Conservation (phyloP, 2,888 invertebrate genomes). For the Oscheius sp. region DNA sequence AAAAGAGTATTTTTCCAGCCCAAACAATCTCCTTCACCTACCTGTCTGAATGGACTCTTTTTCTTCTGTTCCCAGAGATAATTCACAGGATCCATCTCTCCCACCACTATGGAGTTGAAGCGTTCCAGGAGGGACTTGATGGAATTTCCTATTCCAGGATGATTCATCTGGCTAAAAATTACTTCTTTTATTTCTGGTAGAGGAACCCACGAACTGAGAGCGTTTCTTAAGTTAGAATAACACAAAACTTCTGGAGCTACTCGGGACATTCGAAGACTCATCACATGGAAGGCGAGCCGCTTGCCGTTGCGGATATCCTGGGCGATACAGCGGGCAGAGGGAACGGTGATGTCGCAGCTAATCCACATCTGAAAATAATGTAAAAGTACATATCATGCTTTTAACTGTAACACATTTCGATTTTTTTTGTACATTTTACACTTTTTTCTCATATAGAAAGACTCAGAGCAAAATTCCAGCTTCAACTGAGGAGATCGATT, state of each 20-base stretch:
- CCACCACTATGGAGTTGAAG: not conserved
- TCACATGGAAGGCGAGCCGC: conserved; percentile 5
- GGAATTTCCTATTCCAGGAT: not conserved
- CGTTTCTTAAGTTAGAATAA: not conserved
- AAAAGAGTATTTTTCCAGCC: not conserved
- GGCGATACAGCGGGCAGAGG: not conserved
- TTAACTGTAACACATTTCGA: too few species aligned
- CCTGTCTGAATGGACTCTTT: not conserved
- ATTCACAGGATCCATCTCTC: not conserved
- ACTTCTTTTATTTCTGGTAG: too few species aligned
- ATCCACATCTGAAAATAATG: not conserved
- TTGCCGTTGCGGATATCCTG: not conserved
- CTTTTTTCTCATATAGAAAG: too few species aligned
- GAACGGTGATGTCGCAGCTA: not conserved
- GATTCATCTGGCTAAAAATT: not conserved
- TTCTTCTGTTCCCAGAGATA: not conserved
- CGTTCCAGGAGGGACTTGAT: not conserved
- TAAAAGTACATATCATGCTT: too few species aligned
- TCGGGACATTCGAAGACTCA: not conserved
- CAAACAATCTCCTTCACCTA: not conserved
- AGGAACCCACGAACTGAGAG: not conserved
- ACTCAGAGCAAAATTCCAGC: too few species aligned
- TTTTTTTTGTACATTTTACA: too few species aligned
- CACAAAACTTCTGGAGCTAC: not conserved
- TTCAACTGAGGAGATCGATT: too few species aligned